phyloP scores from a whole-genome alignment of 2,888 invertebrate species.

The Cheilosia vulpina region DNA sequence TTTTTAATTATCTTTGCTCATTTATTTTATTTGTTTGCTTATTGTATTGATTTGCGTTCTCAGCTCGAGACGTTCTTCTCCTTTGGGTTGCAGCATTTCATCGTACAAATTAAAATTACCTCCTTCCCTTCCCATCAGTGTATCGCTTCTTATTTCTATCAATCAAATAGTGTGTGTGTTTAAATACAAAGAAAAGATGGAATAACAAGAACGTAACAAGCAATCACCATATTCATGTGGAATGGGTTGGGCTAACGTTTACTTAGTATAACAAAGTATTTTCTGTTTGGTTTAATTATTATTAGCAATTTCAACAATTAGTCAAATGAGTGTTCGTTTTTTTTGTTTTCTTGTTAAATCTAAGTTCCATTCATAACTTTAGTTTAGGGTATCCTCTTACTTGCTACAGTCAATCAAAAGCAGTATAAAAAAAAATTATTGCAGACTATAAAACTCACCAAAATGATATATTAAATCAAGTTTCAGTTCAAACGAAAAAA shows the following conservation, averaged over 20 bases:
- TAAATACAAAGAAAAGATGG: slow-evolving; percentile 1
- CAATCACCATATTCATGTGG: slow-evolving; percentile 14
- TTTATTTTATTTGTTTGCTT: slow-evolving; percentile 25
- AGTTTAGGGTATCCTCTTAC: neutral
- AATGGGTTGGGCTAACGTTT: slow-evolving; percentile 14
- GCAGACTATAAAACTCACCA: slow-evolving; percentile 5
- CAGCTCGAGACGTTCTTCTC: slow-evolving; percentile 8
- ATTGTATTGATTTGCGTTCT: slow-evolving; percentile 42
- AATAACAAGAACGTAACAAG: slow-evolving; percentile 28
- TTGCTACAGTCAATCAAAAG: slow-evolving; percentile 33
- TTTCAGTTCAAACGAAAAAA: slow-evolving; percentile 19
- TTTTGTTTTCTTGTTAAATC: slow-evolving; percentile 11
- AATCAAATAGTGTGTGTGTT: slow-evolving; percentile 35
- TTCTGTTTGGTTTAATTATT: neutral
- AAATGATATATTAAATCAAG: slow-evolving; percentile 5
- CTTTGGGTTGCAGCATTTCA: slow-evolving; percentile 25
- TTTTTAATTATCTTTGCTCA: neutral
- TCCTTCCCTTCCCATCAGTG: neutral
- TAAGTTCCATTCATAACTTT: neutral
- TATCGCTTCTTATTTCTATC: neutral
- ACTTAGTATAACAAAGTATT: slow-evolving; percentile 26
- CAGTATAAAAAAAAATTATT: slow-evolving; percentile 27
- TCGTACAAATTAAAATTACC: slow-evolving; percentile 3
- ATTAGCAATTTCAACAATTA: slow-evolving; percentile 37
- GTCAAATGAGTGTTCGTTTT: slow-evolving; percentile 17